Conservation (phyloP, 2,888 invertebrate species). For the Mesorhabditis spiculigera region DNA sequence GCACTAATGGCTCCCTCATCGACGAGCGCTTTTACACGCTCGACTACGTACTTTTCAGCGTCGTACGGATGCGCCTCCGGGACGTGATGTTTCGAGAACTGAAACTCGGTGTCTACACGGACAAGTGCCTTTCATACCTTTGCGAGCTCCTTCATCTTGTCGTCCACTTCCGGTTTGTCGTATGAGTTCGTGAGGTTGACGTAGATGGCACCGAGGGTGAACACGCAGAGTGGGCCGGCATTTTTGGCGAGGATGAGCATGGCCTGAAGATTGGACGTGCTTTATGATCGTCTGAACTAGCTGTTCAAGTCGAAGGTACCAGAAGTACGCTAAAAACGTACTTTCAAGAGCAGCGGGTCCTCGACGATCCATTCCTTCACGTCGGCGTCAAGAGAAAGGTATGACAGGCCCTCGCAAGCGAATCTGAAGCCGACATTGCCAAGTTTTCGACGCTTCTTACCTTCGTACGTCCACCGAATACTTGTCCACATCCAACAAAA, state of each 20-base stretch:
- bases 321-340: conserved; percentile 4
- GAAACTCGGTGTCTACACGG: conserved; percentile 59
- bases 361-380: conserved; percentile 92
- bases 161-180: conserved; percentile 90
- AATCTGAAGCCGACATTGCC: conserved; percentile 28
- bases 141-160: conserved; percentile 93
- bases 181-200: conserved; percentile 96
- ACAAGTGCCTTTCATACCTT: conserved; percentile 7
- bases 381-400: conserved; percentile 92
- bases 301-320: background rate
- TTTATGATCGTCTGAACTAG: background rate
- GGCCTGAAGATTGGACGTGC: conserved; percentile 15
- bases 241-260: conserved; percentile 34
- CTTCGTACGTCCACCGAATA: conserved; percentile 50
- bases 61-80: conserved; percentile 70
- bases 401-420: conserved; percentile 70
- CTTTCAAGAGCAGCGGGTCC: conserved; percentile 74
- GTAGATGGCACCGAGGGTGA: conserved; percentile 86
- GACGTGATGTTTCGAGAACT: conserved; percentile 97
- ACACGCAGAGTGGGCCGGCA: conserved; percentile 40
- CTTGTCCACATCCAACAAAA: conserved; percentile 46
- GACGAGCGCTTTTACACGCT: conserved; percentile 67
- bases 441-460: background rate
- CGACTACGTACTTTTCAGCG: conserved; percentile 73
- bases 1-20: conserved; percentile 84